Base-by-base conservation (phyloP, 2,888 invertebrate species). In the Gibbula magus region DNA sequence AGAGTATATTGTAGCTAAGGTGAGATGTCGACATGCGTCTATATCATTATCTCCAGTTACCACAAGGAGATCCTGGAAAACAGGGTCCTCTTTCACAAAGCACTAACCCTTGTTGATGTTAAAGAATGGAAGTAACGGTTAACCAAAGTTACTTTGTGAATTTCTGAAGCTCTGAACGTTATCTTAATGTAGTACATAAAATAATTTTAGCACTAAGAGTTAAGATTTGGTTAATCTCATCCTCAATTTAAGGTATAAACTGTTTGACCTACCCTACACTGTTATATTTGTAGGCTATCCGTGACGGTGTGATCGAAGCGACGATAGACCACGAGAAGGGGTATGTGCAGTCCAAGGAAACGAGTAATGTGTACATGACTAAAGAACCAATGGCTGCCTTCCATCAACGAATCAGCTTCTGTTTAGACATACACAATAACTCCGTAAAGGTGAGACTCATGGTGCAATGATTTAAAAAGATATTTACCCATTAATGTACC, bases 281-380 rank as follows among this genome's bases (percentile, higher is more conserved):
- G n/a, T n/a, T 52, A 10, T 79, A 67, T 78, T 75, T 86, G 8
- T 83, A 93, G 92, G 93, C 94, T 7, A 99, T 99, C 84, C 95
- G 98, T 74, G 99, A 99, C 94, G 98, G 99, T 78, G 99, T 99
- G 0, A 99, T 99, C 92, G 99, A 99, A 93, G 99, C 99, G 0
- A 97, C 96, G 0, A 95, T 99, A 84, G 98, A 99, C 93, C 98
- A 98, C 29, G 97, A 97, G 92, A 96, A 96, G 89, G 98, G 92
- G 53, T 99, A 96, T 91, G 98, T 99, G 96, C 96, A 98, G 86
- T 99, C 98, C 92, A 98, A 98, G 93, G 99, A 99, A 93, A 97
- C 98, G 84, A 96, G 96, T 0, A 99, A 99, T 92, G 96, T 99
- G 86, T 99, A 99, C 93, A 97, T 97, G 90, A 99, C 99, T 0